A percentile compares a stretch with the other conserved stretches of the same genome.
Evolutionary conservation across 2,888 invertebrate genomes (phyloP).

Genomic region (Ochlodes sylvanus): DNA sequence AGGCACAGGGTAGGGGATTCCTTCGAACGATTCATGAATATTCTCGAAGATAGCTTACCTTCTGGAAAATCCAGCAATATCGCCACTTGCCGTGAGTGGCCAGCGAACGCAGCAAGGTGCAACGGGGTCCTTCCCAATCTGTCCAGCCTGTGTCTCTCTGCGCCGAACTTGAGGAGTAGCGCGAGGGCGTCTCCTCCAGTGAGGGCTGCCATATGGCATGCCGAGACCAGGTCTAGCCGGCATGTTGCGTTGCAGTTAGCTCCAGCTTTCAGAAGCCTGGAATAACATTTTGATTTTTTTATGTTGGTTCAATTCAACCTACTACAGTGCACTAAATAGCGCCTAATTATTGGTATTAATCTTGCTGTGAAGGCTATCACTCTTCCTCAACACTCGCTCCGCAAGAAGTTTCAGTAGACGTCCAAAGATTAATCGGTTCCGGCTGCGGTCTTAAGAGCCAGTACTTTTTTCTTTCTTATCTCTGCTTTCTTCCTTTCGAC

Average conservation of each 20-base stretch:
- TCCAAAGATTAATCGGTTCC: too few relatives aligned
- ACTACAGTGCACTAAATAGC: too few relatives aligned
- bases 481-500: too few relatives aligned
- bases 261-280: constrained; percentile 73
- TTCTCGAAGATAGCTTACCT: constrained; percentile 56
- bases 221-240: constrained; percentile 69
- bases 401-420: too few relatives aligned
- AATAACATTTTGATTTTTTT: not conserved
- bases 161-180: constrained; percentile 72
- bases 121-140: constrained; percentile 74
- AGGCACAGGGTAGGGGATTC: too few relatives aligned
- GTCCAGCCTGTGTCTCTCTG: constrained; percentile 71
- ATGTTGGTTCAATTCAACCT: too few relatives aligned
- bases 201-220: constrained; percentile 77
- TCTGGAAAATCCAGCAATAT: constrained; percentile 73
- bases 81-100: constrained; percentile 73
- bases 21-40: too few relatives aligned
- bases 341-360: too few relatives aligned
- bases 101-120: constrained; percentile 79
- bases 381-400: too few relatives aligned
- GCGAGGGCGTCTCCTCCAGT: constrained; percentile 67
- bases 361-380: too few relatives aligned
- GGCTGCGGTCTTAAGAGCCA: too few relatives aligned
- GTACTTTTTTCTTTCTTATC: too few relatives aligned
- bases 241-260: constrained; percentile 82